phyloP scores from a whole-genome alignment of 53 echinoderm and acorn worm species.

The Astropecten irregularis region DNA sequence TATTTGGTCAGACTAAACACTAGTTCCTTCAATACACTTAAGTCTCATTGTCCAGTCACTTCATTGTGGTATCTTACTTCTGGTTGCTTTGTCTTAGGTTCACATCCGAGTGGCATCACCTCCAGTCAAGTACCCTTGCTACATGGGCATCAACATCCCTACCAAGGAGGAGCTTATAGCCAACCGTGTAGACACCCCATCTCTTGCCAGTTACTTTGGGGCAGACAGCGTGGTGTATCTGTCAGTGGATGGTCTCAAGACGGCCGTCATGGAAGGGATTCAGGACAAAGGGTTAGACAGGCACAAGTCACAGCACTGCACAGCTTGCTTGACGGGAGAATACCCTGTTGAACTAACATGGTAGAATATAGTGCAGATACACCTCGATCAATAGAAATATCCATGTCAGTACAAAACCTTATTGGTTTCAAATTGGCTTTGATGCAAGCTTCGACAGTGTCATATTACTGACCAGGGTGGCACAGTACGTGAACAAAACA shows the following conservation, averaged over 20 bases:
- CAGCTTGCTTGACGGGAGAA: slow-evolving; percentile 91
- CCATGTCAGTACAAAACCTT: too few relatives aligned
- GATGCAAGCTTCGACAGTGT: too few relatives aligned
- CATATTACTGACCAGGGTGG: too few relatives aligned
- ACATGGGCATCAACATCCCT: slow-evolving; percentile 99
- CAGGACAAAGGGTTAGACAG: slow-evolving; percentile 44
- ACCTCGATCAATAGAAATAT: too few relatives aligned
- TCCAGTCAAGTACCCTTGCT: slow-evolving; percentile 97
- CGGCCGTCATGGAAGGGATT: slow-evolving; percentile 89
- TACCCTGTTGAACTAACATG: slow-evolving; percentile 88
- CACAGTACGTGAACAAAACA: too few relatives aligned
- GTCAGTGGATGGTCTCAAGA: slow-evolving; percentile 79
- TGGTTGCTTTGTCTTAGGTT: too few relatives aligned
- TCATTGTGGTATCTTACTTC: too few relatives aligned
- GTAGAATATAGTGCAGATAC: too few relatives aligned
- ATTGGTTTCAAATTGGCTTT: too few relatives aligned
- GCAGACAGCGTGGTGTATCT: slow-evolving; percentile 96
- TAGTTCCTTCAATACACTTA: too few relatives aligned
- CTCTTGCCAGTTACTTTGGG: slow-evolving; percentile 81
- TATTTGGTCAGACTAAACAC: too few relatives aligned
- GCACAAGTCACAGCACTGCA: slow-evolving; percentile 80
- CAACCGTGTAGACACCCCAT: slow-evolving; percentile 70
- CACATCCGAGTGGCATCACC: slow-evolving; percentile 99
- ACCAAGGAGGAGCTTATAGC: slow-evolving; percentile 96
- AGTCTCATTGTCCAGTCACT: too few relatives aligned